Evolutionary conservation across 2,888 invertebrate species (phyloP), one percentile per base, ranked within the genome.

Genomic region (Eupeodes luniger): DNA sequence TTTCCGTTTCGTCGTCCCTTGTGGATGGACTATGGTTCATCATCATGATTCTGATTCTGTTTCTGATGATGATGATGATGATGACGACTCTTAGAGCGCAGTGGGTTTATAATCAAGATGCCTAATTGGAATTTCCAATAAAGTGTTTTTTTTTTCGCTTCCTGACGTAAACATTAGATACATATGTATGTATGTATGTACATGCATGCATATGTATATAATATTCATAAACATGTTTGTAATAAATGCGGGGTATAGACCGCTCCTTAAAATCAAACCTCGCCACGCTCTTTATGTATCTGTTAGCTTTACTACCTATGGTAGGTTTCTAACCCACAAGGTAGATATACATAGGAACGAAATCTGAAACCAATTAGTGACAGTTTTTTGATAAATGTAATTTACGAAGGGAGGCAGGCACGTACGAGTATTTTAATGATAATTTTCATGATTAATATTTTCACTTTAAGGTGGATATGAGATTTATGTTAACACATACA

Each of bases 91-190:
- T 40, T 19, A 27, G 12, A 47, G 64, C 36, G 5, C 59, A 64
- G 69, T 70, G 69, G 69, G 69, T 9, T 70, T 70, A 66, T 66
- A 44, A 62, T 40, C 34, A 34, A 57, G 80, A 61, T 53, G 34
- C 51, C 72, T 86, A 86, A 86, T 86, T 86, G 78, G 82, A 82
- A 86, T 86, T 75, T 86, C 55, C 74, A 85, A 85, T 78, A 74
- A 72, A 59, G 72, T 72, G 47, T 57, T 70, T 34, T 47, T n/a
- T n/a, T n/a, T n/a, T n/a, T n/a, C n/a, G n/a, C n/a, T 47, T 4
- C 6, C 44, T 40, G 7, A 19, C 53, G 12, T 36, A 40, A 40
- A 4, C 40, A 40, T 40, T 40, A 40, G 4, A 40, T 40, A 36
- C 36, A 36, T 36, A 36, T 36, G 36, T 36, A 6, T 36, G 36